Conservation (phyloP, 2,888 invertebrate genomes). For the Spialia ferax region DNA sequence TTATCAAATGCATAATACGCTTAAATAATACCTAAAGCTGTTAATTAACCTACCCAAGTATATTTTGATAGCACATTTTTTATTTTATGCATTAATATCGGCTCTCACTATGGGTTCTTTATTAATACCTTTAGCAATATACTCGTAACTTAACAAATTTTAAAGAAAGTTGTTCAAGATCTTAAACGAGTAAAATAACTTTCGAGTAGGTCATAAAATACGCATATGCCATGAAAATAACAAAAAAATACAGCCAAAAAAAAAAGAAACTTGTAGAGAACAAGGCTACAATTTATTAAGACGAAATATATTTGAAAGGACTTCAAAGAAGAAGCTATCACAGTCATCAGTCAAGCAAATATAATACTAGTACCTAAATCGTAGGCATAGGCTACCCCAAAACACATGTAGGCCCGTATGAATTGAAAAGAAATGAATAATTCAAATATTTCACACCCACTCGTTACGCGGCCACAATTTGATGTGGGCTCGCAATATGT, state of each 20-base stretch:
- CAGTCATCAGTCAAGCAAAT: background rate
- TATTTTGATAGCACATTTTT: too few relatives aligned
- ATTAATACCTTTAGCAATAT: too few relatives aligned
- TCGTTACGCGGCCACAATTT: conserved; percentile 40
- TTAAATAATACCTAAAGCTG: too few relatives aligned
- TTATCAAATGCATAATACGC: background rate
- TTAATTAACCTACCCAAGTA: too few relatives aligned
- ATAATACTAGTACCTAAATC: background rate
- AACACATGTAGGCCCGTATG: conserved; percentile 35
- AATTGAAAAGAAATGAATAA: conserved; percentile 51
- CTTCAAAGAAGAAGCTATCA: background rate
- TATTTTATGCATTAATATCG: too few relatives aligned
- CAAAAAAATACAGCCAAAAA: background rate
- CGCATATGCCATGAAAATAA: too few relatives aligned
- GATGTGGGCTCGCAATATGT: conserved; percentile 28
- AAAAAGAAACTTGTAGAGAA: background rate
- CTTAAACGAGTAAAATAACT: too few relatives aligned
- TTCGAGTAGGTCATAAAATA: too few relatives aligned
- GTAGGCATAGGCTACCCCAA: background rate
- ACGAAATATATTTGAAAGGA: background rate
- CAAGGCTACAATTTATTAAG: background rate
- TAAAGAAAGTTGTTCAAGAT: too few relatives aligned
- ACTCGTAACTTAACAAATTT: too few relatives aligned
- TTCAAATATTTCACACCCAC: conserved; percentile 48
- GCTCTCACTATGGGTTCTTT: too few relatives aligned